Evolutionary conservation across 2,888 invertebrate species (phyloP), one percentile per base, ranked within the genome.

Genomic region (Formica aserva): DNA sequence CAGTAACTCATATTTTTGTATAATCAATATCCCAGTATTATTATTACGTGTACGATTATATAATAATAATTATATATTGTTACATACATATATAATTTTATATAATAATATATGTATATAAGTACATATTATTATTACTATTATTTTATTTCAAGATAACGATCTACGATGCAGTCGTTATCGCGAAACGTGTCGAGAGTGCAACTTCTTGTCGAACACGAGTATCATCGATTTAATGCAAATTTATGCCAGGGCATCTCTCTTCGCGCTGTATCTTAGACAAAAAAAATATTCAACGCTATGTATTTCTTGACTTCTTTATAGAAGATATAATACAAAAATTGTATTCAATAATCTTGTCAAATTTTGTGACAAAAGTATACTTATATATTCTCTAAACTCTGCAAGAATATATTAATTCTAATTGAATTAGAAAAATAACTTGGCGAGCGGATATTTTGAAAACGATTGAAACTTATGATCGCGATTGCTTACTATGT

Each of bases 141-240:
- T 35, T 22, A 55, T 22, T 35, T 72, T 72, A 18, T 57, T 57
- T n/a, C 8, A 45, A 62, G 0, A 75, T 62, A 62, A 62, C 9
- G 45, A 32, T 35, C 18, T 57, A 35, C 3, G 5, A 65, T 22
- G 38, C 11, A 22, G 38, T 76, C 4, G 3, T 15, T 26, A 5
- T 48, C 18, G 48, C n/a, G 0, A 52, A 65, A 65, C 13, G 22
- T 2, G 4, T 52, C 35, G 13, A 63, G 22, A 63, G 35, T 22
- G 18, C 18, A 52, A 35, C 18, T 65, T 26, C 13, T 6, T 8
- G 8, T 45, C 29, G 1, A 45, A 32, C 32, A 11, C 11, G 15
- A 29, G n/a, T 15, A 52, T 52, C 52, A 52, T 75, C 15, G 32
- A 75, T 11, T 75, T 62, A 11, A 72, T 72, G 15, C 32, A 75